Conservation (phyloP, 2,113 vertebrate species). For the Chloropsis hardwickii region DNA sequence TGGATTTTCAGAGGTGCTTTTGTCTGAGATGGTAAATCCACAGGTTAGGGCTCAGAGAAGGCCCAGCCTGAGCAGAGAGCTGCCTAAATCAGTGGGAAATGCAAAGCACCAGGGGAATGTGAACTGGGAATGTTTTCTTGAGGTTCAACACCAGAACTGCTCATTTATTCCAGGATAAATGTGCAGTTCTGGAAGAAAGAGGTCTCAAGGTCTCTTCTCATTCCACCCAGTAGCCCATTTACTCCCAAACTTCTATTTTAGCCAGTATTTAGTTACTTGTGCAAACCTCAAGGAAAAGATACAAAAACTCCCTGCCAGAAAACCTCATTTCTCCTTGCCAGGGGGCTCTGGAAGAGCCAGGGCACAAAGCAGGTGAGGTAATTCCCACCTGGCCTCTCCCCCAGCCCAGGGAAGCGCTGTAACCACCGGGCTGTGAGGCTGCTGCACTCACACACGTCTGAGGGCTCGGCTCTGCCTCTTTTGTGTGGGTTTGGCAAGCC, state of each 20-base stretch:
- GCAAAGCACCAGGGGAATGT: neutral
- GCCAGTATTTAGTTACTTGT: neutral
- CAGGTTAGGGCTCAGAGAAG: neutral
- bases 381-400: conserved; percentile 15
- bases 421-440: neutral
- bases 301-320: neutral
- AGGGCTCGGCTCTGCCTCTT: conserved; percentile 37
- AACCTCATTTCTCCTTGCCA: neutral
- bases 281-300: neutral
- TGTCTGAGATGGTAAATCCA: neutral
- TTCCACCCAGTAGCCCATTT: neutral
- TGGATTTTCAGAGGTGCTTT: neutral
- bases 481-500: conserved; percentile 58
- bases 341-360: neutral
- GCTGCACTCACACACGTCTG: conserved; percentile 10
- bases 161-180: neutral
- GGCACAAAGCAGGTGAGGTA: neutral
- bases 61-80: neutral
- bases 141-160: neutral
- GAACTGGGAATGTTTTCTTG: neutral
- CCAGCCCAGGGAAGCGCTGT: neutral
- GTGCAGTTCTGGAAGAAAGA: neutral
- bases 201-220: neutral
- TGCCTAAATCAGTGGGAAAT: neutral
- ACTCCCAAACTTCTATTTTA: neutral